phyloP scores from a whole-genome alignment of 2,888 invertebrate genomes.

The Oxytorus armatus region DNA sequence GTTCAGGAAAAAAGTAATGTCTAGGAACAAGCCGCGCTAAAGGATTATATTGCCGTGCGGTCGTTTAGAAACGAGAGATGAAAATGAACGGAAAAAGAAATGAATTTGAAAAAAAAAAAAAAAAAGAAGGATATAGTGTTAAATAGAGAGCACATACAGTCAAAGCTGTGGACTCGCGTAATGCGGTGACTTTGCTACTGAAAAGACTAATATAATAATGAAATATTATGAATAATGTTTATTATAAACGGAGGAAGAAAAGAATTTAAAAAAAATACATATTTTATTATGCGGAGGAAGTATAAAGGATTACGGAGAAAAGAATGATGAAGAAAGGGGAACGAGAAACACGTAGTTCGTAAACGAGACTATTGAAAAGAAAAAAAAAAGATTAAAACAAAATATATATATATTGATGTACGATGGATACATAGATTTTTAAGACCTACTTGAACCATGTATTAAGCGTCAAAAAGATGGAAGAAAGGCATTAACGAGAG shows the following conservation, averaged over 20 bases:
- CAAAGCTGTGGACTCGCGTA: slow-evolving; percentile 74
- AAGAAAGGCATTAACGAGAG: slow-evolving; percentile 60
- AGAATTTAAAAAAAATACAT: slow-evolving; percentile 69
- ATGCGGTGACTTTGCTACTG: slow-evolving; percentile 79
- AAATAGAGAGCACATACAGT: slow-evolving; percentile 72
- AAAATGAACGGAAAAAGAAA: slow-evolving; percentile 11
- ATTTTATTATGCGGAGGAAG: slow-evolving; percentile 82
- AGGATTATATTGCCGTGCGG: slow-evolving; percentile 64
- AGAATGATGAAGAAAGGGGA: slow-evolving; percentile 38
- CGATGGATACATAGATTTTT: slow-evolving; percentile 65
- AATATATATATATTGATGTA: slow-evolving; percentile 48
- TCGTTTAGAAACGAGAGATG: slow-evolving; percentile 43
- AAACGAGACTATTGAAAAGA: slow-evolving; percentile 70
- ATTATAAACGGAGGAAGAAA: slow-evolving; percentile 74
- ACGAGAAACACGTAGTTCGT: slow-evolving; percentile 69
- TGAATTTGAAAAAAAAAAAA: slow-evolving; percentile 21
- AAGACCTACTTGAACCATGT: slow-evolving; percentile 54
- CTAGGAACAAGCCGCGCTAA: slow-evolving; percentile 79
- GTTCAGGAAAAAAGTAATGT: slow-evolving; percentile 86
- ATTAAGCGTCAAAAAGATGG: slow-evolving; percentile 54
- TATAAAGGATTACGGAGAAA: slow-evolving; percentile 78
- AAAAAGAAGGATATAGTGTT: slow-evolving; percentile 71
- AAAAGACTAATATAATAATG: slow-evolving; percentile 81
- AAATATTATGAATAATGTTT: slow-evolving; percentile 81
- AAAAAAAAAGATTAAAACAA: neutral